Percentiles rank a stretch among this genome's conserved stretches.
phyloP scores from a whole-genome alignment of 2,113 vertebrate genomes.

The Brachirus orientalis region DNA sequence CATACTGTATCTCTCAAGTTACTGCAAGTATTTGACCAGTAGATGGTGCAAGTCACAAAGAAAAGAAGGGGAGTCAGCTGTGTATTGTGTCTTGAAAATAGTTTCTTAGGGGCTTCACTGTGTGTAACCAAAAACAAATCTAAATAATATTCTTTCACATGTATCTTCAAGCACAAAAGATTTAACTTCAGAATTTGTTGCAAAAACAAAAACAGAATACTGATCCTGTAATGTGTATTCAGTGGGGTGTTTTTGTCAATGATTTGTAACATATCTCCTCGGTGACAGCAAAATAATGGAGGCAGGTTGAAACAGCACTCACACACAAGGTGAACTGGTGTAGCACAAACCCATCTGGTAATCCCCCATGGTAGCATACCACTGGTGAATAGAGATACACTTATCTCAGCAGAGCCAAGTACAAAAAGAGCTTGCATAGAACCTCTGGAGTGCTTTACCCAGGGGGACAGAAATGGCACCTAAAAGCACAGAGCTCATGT shows the following conservation, averaged over 20 bases:
- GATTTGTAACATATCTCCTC: slow-evolving; percentile 64
- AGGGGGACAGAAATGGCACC: slow-evolving; percentile 42
- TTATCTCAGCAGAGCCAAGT: slow-evolving; percentile 49
- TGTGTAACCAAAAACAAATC: neutral
- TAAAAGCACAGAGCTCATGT: slow-evolving; percentile 59
- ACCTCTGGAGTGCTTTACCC: slow-evolving; percentile 54
- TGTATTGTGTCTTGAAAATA: too few species aligned
- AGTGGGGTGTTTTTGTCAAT: slow-evolving; percentile 39
- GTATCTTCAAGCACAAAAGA: neutral
- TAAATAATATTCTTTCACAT: neutral
- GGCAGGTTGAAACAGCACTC: slow-evolving; percentile 52
- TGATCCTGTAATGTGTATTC: slow-evolving; percentile 7
- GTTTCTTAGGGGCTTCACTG: neutral
- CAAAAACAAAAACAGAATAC: slow-evolving; percentile 19
- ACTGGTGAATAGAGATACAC: slow-evolving; percentile 52
- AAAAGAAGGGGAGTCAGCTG: neutral
- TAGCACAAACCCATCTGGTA: slow-evolving; percentile 65
- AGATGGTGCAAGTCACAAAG: slow-evolving; percentile 54
- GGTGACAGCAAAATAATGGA: slow-evolving; percentile 52
- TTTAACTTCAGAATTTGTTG: neutral
- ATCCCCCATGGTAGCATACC: slow-evolving; percentile 24
- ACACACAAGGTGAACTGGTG: slow-evolving; percentile 49
- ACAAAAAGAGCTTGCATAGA: slow-evolving; percentile 29
- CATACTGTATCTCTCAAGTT: neutral
- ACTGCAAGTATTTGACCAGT: slow-evolving; percentile 26